Evolutionary conservation across 2,888 invertebrate species (phyloP).

Genomic region (Synergus japonicus): DNA sequence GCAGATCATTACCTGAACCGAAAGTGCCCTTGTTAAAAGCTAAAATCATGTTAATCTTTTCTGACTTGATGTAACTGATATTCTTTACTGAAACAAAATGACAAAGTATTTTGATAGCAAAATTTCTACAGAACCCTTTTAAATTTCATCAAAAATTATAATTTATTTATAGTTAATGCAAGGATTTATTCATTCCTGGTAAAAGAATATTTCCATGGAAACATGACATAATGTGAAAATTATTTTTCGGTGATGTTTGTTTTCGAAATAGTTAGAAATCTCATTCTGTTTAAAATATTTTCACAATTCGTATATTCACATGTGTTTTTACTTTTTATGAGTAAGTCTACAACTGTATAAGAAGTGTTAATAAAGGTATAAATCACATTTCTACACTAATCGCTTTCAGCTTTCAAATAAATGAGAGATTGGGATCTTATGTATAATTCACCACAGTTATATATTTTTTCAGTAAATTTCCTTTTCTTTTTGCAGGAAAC

Average conservation of each 20-base stretch:
- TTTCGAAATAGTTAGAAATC: neutral
- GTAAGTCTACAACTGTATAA: neutral
- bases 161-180: too few relatives aligned
- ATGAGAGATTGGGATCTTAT: neutral
- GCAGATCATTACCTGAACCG: neutral
- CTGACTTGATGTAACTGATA: neutral
- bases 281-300: neutral
- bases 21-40: slow-evolving; percentile 20
- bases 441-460: too few relatives aligned
- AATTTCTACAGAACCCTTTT: too few relatives aligned
- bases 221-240: too few relatives aligned
- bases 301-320: neutral
- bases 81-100: neutral
- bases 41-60: neutral
- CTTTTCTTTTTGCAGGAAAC: slow-evolving; percentile 46
- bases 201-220: too few relatives aligned
- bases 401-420: neutral
- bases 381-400: neutral
- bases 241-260: neutral
- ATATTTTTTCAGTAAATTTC: neutral
- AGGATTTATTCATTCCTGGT: too few relatives aligned
- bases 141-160: too few relatives aligned
- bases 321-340: neutral
- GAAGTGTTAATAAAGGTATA: neutral
- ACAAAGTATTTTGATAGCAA: neutral